Conservation (phyloP, 2,113 vertebrate genomes). For the Antechinus stuartii region DNA sequence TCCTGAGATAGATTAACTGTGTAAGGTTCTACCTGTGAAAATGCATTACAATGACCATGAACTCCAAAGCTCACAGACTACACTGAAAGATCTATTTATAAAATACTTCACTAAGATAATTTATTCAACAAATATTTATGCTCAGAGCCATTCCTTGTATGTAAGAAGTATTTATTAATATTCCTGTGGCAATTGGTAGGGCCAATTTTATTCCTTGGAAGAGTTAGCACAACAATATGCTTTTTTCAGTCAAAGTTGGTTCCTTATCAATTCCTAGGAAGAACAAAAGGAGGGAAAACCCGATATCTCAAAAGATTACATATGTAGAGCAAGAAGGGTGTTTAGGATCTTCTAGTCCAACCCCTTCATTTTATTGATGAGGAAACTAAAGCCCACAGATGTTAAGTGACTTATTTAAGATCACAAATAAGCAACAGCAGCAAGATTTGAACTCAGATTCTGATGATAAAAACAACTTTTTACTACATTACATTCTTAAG, state of each 20-base stretch:
- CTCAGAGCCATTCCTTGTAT: background rate
- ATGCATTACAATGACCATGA: background rate
- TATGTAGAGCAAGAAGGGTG: background rate
- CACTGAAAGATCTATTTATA: background rate
- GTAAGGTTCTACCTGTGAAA: conserved; percentile 90
- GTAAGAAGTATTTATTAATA: background rate
- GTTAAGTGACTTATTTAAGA: background rate
- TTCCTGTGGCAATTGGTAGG: background rate
- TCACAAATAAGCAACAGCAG: background rate
- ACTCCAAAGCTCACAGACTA: background rate
- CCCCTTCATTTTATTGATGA: background rate
- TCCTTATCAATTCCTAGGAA: too few species aligned
- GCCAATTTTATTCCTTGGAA: conserved; percentile 3
- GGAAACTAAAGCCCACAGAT: background rate
- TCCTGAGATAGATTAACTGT: conserved; percentile 88
- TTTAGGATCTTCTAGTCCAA: background rate
- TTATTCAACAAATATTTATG: background rate
- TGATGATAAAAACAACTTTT: background rate
- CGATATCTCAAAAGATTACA: background rate
- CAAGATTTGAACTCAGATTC: background rate
- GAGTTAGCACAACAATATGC: background rate
- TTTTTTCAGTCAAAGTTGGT: conserved; percentile 6
- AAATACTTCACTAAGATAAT: background rate
- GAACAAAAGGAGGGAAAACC: background rate
- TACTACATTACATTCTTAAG: background rate